Evolutionary conservation across 1,140 invertebrate genomes (phyloP).

Genomic region (Camponotus floridanus): DNA sequence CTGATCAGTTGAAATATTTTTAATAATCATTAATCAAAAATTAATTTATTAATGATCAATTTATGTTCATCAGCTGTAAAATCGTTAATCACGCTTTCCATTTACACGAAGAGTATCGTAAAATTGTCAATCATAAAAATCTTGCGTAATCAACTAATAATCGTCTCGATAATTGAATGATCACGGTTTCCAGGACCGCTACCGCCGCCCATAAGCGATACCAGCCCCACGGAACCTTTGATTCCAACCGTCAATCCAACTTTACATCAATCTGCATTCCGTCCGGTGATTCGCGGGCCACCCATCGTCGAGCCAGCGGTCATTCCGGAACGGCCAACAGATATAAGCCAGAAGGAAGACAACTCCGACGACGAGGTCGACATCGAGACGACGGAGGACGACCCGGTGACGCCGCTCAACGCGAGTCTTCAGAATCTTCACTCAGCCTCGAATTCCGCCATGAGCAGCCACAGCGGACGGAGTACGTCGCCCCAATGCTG

Average conservation of each 20-base stretch:
- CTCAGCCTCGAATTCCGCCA: slow-evolving; percentile 79
- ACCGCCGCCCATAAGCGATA: slow-evolving; percentile 78
- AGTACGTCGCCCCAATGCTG: slow-evolving; percentile 83
- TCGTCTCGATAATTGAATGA: not conserved
- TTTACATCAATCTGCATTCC: slow-evolving; percentile 89
- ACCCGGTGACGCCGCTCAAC: slow-evolving; percentile 75
- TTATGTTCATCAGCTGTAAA: not conserved
- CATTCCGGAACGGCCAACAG: slow-evolving; percentile 66
- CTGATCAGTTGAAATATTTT: not conserved
- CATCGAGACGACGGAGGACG: slow-evolving; percentile 84
- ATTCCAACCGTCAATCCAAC: slow-evolving; percentile 75
- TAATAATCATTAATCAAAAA: not conserved
- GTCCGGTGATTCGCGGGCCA: slow-evolving; percentile 86
- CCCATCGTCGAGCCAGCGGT: slow-evolving; percentile 75
- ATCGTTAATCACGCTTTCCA: slow-evolving; percentile 1
- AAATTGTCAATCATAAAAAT: not conserved
- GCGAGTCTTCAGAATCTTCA: slow-evolving; percentile 75
- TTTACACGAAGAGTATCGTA: not conserved
- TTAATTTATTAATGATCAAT: not conserved
- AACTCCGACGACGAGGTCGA: slow-evolving; percentile 84
- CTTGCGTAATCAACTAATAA: not conserved
- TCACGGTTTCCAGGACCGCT: slow-evolving; percentile 75
- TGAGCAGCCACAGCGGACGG: slow-evolving; percentile 80
- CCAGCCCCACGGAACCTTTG: slow-evolving; percentile 78
- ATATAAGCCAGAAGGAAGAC: slow-evolving; percentile 74